A percentile compares a stretch with the other conserved stretches of the same genome.
These are phyloP conservation scores for Saxidomus purpurata DNA, from an alignment of 1,140 invertebrate species.

Conservation along the genomic window DNA sequence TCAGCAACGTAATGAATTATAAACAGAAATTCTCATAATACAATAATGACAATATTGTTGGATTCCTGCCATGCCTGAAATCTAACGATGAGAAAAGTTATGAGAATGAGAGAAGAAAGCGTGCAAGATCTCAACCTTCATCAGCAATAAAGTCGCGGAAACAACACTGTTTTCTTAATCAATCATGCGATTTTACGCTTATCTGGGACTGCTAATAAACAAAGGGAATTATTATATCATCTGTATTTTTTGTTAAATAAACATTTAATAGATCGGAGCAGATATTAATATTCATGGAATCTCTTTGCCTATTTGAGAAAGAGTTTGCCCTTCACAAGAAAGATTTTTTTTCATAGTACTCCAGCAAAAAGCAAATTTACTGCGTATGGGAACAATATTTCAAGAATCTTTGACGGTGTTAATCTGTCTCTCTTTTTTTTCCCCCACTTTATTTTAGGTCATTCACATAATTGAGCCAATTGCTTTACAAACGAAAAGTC, in stretches of 20 bases:
- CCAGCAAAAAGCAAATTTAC: too few relatives aligned
- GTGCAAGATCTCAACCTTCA: not conserved
- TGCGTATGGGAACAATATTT: too few relatives aligned
- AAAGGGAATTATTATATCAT: not conserved
- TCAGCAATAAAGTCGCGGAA: not conserved
- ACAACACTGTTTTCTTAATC: not conserved
- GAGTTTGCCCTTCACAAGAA: not conserved
- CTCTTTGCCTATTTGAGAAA: not conserved
- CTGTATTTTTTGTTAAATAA: not conserved
- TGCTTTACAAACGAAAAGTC: too few relatives aligned
- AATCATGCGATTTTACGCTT: constrained; percentile 5
- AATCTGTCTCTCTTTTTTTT: too few relatives aligned
- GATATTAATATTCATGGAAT: not conserved
- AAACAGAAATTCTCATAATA: not conserved
- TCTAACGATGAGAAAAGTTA: not conserved
- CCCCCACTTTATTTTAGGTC: too few relatives aligned
- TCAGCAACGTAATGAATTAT: constrained; percentile 17
- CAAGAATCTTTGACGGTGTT: too few relatives aligned
- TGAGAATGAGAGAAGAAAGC: not conserved
- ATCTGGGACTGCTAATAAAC: not conserved
- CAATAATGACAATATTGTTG: constrained; percentile 52
- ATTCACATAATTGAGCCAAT: too few relatives aligned
- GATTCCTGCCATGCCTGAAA: constrained; percentile 23
- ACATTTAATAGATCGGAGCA: not conserved
- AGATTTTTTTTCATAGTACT: too few relatives aligned